phyloP scores from a whole-genome alignment of 2,797 vertebrate species.

The Sebastes cheni region DNA sequence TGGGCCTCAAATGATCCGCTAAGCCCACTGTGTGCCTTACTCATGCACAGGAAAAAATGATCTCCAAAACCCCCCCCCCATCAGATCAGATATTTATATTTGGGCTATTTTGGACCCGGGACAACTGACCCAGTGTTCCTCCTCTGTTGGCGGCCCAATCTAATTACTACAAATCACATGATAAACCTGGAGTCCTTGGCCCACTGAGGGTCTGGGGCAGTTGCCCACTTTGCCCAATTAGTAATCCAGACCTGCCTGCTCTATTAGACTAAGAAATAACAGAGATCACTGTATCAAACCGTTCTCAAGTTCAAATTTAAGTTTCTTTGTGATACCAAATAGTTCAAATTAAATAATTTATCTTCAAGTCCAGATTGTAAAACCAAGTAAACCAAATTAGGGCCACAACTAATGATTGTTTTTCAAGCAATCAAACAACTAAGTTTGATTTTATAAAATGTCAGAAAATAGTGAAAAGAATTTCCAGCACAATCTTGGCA shows the following conservation, averaged over 20 bases:
- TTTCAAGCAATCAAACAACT: background rate
- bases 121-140: no score
- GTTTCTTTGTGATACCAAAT: background rate
- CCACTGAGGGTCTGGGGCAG: background rate
- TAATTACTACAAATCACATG: background rate
- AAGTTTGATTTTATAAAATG: background rate
- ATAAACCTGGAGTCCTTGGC: background rate
- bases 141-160: no score
- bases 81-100: no score
- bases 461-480: background rate
- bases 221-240: background rate
- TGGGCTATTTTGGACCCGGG: no score
- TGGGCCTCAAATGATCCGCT: background rate
- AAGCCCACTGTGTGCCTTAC: no score
- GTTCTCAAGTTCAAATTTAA: background rate
- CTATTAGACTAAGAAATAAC: background rate
- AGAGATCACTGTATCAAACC: background rate
- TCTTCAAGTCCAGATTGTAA: background rate
- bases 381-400: background rate
- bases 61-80: fast-evolving
- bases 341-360: background rate
- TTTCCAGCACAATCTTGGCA: background rate
- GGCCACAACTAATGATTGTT: background rate
- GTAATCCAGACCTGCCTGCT: background rate
- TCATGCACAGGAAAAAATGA: background rate